phyloP scores from a whole-genome alignment of 2,888 invertebrate species.

The Drepanosiphum platanoidis region DNA sequence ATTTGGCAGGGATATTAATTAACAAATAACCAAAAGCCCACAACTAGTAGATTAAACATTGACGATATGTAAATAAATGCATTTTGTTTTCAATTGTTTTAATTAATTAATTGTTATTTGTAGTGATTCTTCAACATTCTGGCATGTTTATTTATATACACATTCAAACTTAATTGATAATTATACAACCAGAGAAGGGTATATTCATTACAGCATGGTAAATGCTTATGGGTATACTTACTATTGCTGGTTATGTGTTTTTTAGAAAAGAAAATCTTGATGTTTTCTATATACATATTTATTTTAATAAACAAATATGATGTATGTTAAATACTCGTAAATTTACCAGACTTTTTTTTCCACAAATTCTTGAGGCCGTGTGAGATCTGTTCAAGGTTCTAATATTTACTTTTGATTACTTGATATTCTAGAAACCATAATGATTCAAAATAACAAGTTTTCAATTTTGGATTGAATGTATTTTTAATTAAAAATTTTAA shows the following conservation, averaged over 20 bases:
- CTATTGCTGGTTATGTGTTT: background rate
- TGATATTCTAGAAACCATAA: too few relatives aligned
- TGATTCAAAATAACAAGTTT: too few relatives aligned
- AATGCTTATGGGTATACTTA: background rate
- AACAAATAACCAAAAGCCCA: background rate
- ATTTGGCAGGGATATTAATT: slow-evolving; percentile 70
- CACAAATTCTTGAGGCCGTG: too few relatives aligned
- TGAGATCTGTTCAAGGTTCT: too few relatives aligned
- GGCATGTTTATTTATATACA: background rate
- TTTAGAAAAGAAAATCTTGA: background rate
- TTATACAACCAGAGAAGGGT: background rate
- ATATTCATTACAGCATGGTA: background rate
- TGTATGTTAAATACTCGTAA: background rate
- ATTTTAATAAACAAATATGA: slow-evolving; percentile 2
- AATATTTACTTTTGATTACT: too few relatives aligned
- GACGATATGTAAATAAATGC: slow-evolving; percentile 30
- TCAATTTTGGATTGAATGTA: background rate
- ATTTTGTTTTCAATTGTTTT: background rate
- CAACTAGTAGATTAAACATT: slow-evolving; percentile 43
- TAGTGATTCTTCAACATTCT: background rate
- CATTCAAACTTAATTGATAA: background rate
- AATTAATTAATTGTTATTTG: background rate
- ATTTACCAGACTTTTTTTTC: too few relatives aligned
- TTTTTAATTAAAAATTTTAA: background rate
- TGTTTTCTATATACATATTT: background rate